phyloP scores from a whole-genome alignment of 2,888 invertebrate species.

The Polydesmus complanatus region DNA sequence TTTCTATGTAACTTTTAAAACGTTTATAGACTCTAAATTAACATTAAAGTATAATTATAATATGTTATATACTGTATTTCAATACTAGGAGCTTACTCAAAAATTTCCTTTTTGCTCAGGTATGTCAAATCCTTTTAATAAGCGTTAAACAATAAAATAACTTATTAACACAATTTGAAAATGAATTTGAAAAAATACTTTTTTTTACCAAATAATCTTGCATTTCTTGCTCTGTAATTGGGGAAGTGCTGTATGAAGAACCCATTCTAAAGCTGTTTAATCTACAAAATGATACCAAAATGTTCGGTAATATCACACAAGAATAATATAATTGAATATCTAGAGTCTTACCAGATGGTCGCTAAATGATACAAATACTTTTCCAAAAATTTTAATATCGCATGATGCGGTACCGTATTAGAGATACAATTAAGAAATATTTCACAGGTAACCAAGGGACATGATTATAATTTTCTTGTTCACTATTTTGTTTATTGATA shows the following conservation, averaged over 20 bases:
- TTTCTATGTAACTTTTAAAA: constrained; percentile 49
- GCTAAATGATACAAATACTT: too few species aligned
- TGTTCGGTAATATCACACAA: too few species aligned
- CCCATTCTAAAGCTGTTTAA: constrained; percentile 41
- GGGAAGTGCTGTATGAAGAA: constrained; percentile 51
- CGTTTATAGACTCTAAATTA: constrained; percentile 67
- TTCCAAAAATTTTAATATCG: too few species aligned
- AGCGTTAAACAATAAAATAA: neutral
- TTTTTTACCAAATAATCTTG: constrained; percentile 57
- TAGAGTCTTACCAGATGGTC: too few species aligned
- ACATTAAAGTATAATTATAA: neutral
- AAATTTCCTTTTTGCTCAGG: constrained; percentile 82
- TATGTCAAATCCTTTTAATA: constrained; percentile 67
- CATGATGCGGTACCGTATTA: too few species aligned
- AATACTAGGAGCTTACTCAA: constrained; percentile 58
- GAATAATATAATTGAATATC: too few species aligned
- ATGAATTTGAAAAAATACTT: neutral
- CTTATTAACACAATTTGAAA: neutral
- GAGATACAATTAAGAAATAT: too few species aligned
- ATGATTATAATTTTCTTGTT: too few species aligned
- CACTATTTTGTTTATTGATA: too few species aligned
- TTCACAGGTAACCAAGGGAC: too few species aligned
- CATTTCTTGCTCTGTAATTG: constrained; percentile 73
- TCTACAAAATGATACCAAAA: too few species aligned
- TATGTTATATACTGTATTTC: neutral